Conservation (phyloP, 2,113 vertebrate species). For the Formicarius rufipectus region DNA sequence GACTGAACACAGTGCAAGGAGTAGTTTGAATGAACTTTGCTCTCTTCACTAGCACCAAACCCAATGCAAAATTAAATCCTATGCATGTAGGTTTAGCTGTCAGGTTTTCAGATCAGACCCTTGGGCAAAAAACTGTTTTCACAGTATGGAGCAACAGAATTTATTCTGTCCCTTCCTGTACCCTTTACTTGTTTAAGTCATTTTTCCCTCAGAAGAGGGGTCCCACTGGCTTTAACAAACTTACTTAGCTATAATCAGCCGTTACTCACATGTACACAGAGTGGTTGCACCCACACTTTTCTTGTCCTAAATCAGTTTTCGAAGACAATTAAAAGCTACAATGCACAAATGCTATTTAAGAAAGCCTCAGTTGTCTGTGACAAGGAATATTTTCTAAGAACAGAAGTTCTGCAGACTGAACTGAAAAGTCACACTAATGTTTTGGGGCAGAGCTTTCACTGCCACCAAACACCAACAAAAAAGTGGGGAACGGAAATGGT, state of each 20-base stretch:
- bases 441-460: neutral
- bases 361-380: neutral
- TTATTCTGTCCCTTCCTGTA: neutral
- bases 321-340: neutral
- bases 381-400: neutral
- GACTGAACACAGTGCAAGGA: neutral
- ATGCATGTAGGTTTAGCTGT: neutral
- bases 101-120: neutral
- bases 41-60: neutral
- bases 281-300: neutral
- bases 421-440: neutral
- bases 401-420: neutral
- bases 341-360: neutral
- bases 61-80: neutral
- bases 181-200: neutral
- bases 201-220: neutral
- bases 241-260: neutral
- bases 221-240: neutral
- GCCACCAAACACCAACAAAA: constrained; percentile 36
- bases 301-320: neutral
- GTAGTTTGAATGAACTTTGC: neutral
- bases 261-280: neutral
- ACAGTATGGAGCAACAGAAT: neutral
- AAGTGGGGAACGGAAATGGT: constrained; percentile 31
- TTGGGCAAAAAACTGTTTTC: neutral